phyloP scores from a whole-genome alignment of 1,140 invertebrate genomes.

The Lerema accius region DNA sequence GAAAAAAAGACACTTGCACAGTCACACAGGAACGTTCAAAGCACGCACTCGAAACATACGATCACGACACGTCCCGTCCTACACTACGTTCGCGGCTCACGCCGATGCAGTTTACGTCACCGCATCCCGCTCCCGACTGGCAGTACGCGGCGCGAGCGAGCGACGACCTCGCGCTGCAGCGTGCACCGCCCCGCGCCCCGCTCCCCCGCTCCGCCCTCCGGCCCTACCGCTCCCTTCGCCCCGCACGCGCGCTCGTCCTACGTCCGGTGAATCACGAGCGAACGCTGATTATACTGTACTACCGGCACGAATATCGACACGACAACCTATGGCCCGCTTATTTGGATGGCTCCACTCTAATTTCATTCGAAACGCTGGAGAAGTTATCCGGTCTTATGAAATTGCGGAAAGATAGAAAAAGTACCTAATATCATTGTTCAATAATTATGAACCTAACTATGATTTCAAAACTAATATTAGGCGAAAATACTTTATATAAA shows the following conservation, averaged over 20 bases:
- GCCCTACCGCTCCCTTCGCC: constrained; percentile 52
- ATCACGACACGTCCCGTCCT: constrained; percentile 76
- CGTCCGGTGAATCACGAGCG: constrained; percentile 76
- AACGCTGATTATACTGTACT: constrained; percentile 48
- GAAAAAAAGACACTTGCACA: constrained; percentile 61
- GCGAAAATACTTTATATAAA: too few relatives aligned
- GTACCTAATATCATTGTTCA: too few relatives aligned
- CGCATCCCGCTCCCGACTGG: constrained; percentile 82
- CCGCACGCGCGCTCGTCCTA: constrained; percentile 63
- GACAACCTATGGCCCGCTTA: constrained; percentile 35
- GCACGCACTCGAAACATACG: constrained; percentile 67
- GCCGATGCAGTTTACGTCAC: constrained; percentile 81
- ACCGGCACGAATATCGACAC: constrained; percentile 51
- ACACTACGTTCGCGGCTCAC: constrained; percentile 78
- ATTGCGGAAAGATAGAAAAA: not conserved
- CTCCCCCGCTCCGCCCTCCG: constrained; percentile 47
- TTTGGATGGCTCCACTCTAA: not conserved
- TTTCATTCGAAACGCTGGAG: not conserved
- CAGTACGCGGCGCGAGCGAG: constrained; percentile 68
- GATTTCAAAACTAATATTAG: too few relatives aligned
- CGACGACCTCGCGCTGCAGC: constrained; percentile 79
- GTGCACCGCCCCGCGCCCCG: constrained; percentile 70
- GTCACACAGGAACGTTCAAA: constrained; percentile 63
- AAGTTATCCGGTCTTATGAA: constrained; percentile 9
- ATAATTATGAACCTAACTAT: too few relatives aligned